Evolutionary conservation across 2,113 vertebrate species (phyloP), one percentile per base, ranked within the genome.

Genomic region (Charina bottae): DNA sequence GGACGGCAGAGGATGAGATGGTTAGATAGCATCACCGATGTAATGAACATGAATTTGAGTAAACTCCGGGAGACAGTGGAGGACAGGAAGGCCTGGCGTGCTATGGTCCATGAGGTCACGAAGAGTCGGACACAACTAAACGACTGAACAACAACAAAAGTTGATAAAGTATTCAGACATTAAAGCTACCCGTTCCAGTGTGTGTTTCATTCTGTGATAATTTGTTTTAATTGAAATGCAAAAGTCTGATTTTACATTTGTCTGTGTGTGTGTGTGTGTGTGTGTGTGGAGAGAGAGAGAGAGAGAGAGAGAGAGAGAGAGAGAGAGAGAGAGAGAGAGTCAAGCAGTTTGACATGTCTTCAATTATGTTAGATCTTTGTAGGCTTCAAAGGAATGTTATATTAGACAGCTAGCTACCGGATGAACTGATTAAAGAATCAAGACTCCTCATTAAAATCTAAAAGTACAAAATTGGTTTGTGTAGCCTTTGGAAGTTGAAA

Each of bases 311-410:
- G 97, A 90, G 93, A 97, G 97, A 96, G 96, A 97, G 97, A n/a
- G n/a, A n/a, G n/a, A n/a, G 54, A 60, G 98, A 97, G 97, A 97
- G 97, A 90, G 93, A 97, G 97, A 96, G 96, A 97, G 97, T 98
- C 98, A 98, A 98, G 97, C 97, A 98, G 97, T 98, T 98, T 96
- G 97, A 98, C 97, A 98, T 97, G 98, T 98, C 98, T 98, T 98
- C 98, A 98, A 98, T 98, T 98, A 98, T 98, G 98, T 98, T 97
- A 98, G 98, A 98, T 98, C 97, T 98, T 97, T 96, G 96, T 96
- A 90, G 96, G 97, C 98, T 98, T 98, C 98, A 98, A 98, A 98
- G 97, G 97, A 97, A 97, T 94, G 97, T 96, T 97, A 97, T 97
- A 97, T 97, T 97, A 98, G 98, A 98, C 97, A 98, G 98, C 96